Conservation (phyloP, 2,113 vertebrate species). For the Laticauda laticaudata region DNA sequence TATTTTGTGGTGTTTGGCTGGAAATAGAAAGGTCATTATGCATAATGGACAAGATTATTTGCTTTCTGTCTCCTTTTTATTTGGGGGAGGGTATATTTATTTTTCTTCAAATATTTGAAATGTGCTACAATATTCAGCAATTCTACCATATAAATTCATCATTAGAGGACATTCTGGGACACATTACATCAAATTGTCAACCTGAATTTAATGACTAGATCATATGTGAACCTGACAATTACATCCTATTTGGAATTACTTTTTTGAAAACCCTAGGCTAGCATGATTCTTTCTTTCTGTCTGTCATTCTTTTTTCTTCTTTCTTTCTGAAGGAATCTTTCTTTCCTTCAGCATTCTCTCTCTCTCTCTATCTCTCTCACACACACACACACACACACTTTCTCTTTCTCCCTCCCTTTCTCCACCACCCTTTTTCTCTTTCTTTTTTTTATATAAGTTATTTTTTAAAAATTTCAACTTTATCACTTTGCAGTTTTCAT, state of each 20-base stretch:
- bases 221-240: neutral
- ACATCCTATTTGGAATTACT: neutral
- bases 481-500: neutral
- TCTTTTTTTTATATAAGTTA: neutral
- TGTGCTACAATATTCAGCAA: neutral
- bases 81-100: neutral
- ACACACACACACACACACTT: too few species aligned
- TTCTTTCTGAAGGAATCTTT: too few species aligned
- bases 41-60: neutral
- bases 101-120: neutral
- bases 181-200: neutral
- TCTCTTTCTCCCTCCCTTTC: neutral
- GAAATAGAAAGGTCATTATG: neutral
- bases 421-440: fast-evolving
- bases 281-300: neutral
- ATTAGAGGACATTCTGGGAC: neutral
- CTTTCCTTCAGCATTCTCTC: too few species aligned
- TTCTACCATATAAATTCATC: neutral
- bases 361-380: neutral
- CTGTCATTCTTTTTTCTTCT: too few species aligned
- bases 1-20: neutral
- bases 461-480: neutral
- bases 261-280: neutral
- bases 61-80: neutral
- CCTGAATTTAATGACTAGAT: neutral